Evolutionary conservation across 2,888 invertebrate genomes (phyloP), one percentile per base, ranked within the genome.

Genomic region (Pogonocherus hispidulus): DNA sequence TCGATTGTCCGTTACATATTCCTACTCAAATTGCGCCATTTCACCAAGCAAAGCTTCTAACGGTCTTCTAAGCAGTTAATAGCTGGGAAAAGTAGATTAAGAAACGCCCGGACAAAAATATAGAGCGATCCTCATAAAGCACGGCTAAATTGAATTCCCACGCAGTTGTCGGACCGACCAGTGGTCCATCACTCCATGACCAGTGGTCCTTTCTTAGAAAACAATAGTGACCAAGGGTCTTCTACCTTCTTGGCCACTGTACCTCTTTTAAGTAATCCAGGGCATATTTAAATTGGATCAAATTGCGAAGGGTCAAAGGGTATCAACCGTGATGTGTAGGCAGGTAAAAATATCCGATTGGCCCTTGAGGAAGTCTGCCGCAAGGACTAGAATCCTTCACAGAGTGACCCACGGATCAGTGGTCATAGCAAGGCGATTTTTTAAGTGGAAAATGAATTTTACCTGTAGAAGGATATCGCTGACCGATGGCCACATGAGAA

Each of bases 261-360:
- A 66, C 71, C 73, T 71, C 75, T 75, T 73, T 72, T 55, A 74
- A 73, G 72, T 76, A 77, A 80, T 78, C 76, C 68, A 44, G 69
- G 76, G 68, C 71, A 71, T 76, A 80, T 81, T 81, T 80, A 81
- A 81, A 81, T 81, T 80, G 76, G 81, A 76, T 79, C 81, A 78
- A 72, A 79, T 79, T 77, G 76, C 78, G 69, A 55, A 66, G 75
- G 81, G 80, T 78, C 78, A 77, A 74, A 80, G 81, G 81, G 81
- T 80, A 79, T 75, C 72, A 80, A 79, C 79, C 52, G 63, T 59
- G 63, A 51, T 49, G 56, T 63, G 68, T 63, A 68, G 65, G 63
- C 56, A 59, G 23, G 23, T 27, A 41, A 37, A 52, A 22, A 55
- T 6, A 18, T 52, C 22, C 49, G 18, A 47, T 9, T 44, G 44